Evolutionary conservation across 1,140 invertebrate species (phyloP).

Genomic region (Drosophila funebris): DNA sequence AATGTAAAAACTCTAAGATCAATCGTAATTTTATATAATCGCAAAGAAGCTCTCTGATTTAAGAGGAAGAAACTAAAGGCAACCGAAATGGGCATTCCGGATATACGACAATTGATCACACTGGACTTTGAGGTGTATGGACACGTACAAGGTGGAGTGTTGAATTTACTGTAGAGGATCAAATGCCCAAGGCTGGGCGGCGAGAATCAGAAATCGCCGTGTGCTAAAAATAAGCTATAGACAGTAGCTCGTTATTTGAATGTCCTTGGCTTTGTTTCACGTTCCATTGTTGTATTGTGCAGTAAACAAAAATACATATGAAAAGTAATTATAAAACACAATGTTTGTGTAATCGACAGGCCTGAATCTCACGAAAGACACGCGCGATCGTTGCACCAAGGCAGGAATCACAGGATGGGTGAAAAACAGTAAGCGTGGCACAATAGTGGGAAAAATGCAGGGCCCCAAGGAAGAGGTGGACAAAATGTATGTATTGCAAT

Average conservation of each 20-base stretch:
- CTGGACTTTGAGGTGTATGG: slow-evolving; percentile 95
- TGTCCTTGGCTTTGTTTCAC: slow-evolving; percentile 64
- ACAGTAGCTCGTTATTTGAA: slow-evolving; percentile 40
- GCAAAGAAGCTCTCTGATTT: neutral
- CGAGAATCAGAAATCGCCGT: neutral
- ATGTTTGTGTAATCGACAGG: slow-evolving; percentile 85
- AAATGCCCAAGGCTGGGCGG: neutral
- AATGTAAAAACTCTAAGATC: neutral
- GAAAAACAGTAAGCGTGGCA: slow-evolving; percentile 93
- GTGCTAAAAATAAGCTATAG: slow-evolving; percentile 56
- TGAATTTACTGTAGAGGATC: neutral
- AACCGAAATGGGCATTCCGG: slow-evolving; percentile 85
- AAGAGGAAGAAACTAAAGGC: slow-evolving; percentile 16
- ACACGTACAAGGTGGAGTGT: slow-evolving; percentile 90
- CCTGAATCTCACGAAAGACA: slow-evolving; percentile 94
- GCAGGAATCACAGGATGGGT: slow-evolving; percentile 94
- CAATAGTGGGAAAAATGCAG: slow-evolving; percentile 94
- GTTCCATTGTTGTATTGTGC: slow-evolving; percentile 10
- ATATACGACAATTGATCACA: slow-evolving; percentile 87
- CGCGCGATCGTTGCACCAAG: slow-evolving; percentile 89
- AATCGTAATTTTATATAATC: slow-evolving; percentile 38
- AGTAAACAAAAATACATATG: too few relatives aligned
- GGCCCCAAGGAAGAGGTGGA: slow-evolving; percentile 91
- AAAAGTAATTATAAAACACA: neutral
- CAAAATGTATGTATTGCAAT: slow-evolving; percentile 90